Evolutionary conservation across 2,888 invertebrate genomes (phyloP).

Genomic region (Drosophila emarginata): DNA sequence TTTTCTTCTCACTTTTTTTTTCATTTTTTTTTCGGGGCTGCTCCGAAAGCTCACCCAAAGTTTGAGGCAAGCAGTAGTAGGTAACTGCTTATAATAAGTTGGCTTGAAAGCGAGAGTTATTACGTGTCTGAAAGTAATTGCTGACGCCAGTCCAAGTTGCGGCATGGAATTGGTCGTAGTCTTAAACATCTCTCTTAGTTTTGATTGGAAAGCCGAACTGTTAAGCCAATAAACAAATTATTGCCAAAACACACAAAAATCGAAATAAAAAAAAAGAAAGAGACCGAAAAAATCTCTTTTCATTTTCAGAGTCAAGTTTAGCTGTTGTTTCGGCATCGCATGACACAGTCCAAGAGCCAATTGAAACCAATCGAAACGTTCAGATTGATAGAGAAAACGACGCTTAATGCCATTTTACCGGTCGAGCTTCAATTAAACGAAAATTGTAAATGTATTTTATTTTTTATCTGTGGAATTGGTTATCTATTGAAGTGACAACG

Average conservation of each 20-base stretch:
- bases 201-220: conserved; percentile 42
- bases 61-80: conserved; percentile 36
- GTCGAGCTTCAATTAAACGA: conserved; percentile 46
- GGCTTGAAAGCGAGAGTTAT: conserved; percentile 69
- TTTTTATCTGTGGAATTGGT: not conserved
- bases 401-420: conserved; percentile 42
- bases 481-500: conserved; percentile 6
- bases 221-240: conserved; percentile 45
- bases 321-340: conserved; percentile 26
- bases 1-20: not conserved
- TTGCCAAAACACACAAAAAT: conserved; percentile 15
- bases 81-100: conserved; percentile 21
- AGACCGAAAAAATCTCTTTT: conserved; percentile 46
- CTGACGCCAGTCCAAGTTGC: conserved; percentile 28
- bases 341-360: conserved; percentile 41
- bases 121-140: conserved; percentile 67
- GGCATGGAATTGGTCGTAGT: conserved; percentile 23
- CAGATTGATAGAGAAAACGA: conserved; percentile 55
- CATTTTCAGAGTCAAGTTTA: conserved; percentile 17
- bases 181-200: conserved; percentile 58
- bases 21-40: conserved; percentile 27
- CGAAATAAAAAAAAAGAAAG: conserved; percentile 20
- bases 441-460: conserved; percentile 29
- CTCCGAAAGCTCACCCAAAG: conserved; percentile 49
- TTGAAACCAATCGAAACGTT: conserved; percentile 32